A percentile compares a stretch with the other conserved stretches of the same genome.
Evolutionary conservation across 2,888 invertebrate genomes (phyloP).

Genomic region (Oxycera nigricornis): DNA sequence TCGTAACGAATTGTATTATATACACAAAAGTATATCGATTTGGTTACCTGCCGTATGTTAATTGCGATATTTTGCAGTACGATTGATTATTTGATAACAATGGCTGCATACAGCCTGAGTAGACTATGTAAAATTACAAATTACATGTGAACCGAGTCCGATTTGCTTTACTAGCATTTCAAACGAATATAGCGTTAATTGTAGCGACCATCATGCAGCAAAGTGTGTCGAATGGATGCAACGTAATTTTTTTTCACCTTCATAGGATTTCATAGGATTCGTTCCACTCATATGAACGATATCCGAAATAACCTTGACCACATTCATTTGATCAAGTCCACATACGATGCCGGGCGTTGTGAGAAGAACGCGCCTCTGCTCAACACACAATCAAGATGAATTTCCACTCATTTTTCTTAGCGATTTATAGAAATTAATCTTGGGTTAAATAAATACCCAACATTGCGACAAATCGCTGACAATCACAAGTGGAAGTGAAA

Average conservation of each 20-base stretch:
- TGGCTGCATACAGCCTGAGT: not conserved
- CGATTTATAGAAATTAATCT: not conserved
- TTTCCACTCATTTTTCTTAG: not conserved
- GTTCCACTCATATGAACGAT: not conserved
- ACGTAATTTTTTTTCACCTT: not conserved
- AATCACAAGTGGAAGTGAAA: not conserved
- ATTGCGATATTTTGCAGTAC: not conserved
- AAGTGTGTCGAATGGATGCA: not conserved
- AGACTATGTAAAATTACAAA: constrained; percentile 15
- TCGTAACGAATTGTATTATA: not conserved
- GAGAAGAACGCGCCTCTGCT: no score
- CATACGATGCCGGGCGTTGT: not conserved
- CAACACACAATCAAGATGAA: no score
- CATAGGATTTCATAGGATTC: no score
- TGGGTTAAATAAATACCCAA: no score
- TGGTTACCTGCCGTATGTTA: not conserved
- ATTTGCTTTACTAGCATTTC: constrained; percentile 1
- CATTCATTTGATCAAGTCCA: not conserved
- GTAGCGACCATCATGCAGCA: not conserved
- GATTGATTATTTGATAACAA: constrained; percentile 11
- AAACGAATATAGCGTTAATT: not conserved
- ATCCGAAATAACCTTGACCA: not conserved
- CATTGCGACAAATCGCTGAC: no score
- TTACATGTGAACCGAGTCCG: not conserved
- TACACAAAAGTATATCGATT: not conserved